Base-by-base conservation (phyloP, 2,888 invertebrate genomes). In the Leptinotarsa peninsularis region DNA sequence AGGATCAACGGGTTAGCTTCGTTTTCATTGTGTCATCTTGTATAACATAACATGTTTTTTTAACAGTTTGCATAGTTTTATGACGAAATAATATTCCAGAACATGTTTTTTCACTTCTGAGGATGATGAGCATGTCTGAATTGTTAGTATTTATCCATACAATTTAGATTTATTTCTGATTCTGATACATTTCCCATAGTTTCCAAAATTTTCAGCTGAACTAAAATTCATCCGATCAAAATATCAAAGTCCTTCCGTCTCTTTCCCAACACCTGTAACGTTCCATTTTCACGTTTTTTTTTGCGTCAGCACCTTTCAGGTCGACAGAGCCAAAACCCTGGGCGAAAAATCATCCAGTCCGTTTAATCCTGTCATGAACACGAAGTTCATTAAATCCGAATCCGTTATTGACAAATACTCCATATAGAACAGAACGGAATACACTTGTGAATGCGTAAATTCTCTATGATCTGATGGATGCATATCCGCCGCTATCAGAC, bases 311-410 rank as follows among this genome's bases (percentile, higher is more conserved):
- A 33, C 27, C 33, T 23, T 58, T 58, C 58, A 58, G 58, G 58
- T 63, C 43, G 63, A 33, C n/a, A 33, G 63, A 43, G 4, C 33
- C 2, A 4, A 33, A 33, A 43, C 63, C 17, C 43, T 63, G 33
- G 3, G 43, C 63, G 63, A 43, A 63, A 63, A 63, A 63, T 43
- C 43, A 63, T 63, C 63, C 63, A 33, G 33, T 63, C 63, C 43
- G 63, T 63, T 63, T 63, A n/a, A 43, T 33, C 63, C 43, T 63
- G 63, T 63, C 63, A 63, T 63, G 33, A 43, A n/a, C 63, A 43
- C 63, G 43, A 18, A 63, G 33, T 63, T 63, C 63, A 56, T 69
- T 69, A 43, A 69, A 69, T 69, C 49, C n/a, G 58, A 69, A 69
- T 69, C 69, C 43, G 54, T 33, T 43, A 69, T 69, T 56, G 69